These are phyloP conservation scores for Sebastes variabilis DNA, from an alignment of 2,797 vertebrate genomes.

Conservation along the genomic window DNA sequence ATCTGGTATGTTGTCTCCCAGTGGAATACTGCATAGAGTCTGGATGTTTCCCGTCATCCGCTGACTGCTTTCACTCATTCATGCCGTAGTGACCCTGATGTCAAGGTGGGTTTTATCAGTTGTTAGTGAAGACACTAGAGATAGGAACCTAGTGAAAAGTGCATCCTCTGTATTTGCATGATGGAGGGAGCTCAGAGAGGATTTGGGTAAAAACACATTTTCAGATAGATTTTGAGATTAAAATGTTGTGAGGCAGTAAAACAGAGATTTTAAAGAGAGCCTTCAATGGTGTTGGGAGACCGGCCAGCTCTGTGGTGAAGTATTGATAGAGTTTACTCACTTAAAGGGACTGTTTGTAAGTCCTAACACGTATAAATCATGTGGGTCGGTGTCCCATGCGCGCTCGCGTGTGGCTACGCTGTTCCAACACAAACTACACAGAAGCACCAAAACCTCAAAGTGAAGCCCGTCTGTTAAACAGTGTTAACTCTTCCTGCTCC, in stretches of 20 bases:
- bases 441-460: too few species aligned
- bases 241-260: too few species aligned
- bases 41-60: constrained; percentile 27
- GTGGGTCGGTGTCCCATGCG: too few species aligned
- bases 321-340: background rate
- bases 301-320: too few species aligned
- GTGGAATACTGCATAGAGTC: constrained; percentile 11
- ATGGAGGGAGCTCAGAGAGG: background rate
- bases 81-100: background rate
- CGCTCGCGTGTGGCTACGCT: too few species aligned
- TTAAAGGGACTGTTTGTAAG: too few species aligned
- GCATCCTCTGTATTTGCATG: background rate
- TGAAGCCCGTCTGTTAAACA: too few species aligned
- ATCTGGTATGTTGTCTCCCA: constrained; percentile 19
- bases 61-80: constrained; percentile 2
- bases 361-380: too few species aligned
- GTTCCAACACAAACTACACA: too few species aligned
- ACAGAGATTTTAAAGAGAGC: too few species aligned
- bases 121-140: background rate
- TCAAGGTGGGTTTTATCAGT: background rate
- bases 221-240: background rate
- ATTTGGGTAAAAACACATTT: background rate
- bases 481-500: too few species aligned
- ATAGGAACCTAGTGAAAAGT: background rate
- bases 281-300: too few species aligned